A percentile compares a stretch with the other conserved stretches of the same genome.
Conservation (phyloP, 2,113 vertebrate genomes). For the Paedocypris sp. region DNA sequence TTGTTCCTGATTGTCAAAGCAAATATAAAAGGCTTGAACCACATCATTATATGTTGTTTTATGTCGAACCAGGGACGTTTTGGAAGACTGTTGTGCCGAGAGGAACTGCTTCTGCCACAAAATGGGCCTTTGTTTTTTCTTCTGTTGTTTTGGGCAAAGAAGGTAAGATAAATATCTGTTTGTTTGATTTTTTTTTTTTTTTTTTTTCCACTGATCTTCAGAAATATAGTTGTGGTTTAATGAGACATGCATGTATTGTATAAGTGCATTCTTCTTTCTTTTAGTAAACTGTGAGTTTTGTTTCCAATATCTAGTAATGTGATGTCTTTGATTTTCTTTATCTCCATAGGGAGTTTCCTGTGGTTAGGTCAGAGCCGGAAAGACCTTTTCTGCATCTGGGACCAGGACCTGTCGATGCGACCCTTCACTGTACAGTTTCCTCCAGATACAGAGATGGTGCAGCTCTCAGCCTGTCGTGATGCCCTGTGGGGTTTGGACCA, state of each 20-base stretch:
- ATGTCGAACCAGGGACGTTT: slow-evolving; percentile 70
- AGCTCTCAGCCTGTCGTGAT: slow-evolving; percentile 80
- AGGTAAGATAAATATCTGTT: slow-evolving; percentile 59
- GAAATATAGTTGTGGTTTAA: no score
- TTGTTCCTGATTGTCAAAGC: no score
- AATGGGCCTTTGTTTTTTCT: slow-evolving; percentile 83
- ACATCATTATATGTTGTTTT: no score
- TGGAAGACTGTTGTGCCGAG: slow-evolving; percentile 84
- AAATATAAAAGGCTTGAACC: no score
- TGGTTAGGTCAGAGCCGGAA: slow-evolving; percentile 92
- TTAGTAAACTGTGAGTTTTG: no score
- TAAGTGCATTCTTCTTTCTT: no score
- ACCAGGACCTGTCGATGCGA: slow-evolving; percentile 74
- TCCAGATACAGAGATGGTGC: slow-evolving; percentile 71
- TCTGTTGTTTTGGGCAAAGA: slow-evolving; percentile 74
- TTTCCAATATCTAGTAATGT: no score
- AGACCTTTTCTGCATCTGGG: slow-evolving; percentile 83
- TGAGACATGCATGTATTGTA: no score
- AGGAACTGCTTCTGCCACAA: slow-evolving; percentile 85
- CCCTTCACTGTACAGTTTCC: slow-evolving; percentile 82
- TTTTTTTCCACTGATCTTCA: no score
- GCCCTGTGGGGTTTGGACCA: slow-evolving; percentile 86
- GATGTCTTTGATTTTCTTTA: no score
- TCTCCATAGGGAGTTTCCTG: slow-evolving; percentile 73
- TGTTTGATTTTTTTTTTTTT: no score